phyloP scores from a whole-genome alignment of 1,140 invertebrate genomes.

The Drosophila watanabei region DNA sequence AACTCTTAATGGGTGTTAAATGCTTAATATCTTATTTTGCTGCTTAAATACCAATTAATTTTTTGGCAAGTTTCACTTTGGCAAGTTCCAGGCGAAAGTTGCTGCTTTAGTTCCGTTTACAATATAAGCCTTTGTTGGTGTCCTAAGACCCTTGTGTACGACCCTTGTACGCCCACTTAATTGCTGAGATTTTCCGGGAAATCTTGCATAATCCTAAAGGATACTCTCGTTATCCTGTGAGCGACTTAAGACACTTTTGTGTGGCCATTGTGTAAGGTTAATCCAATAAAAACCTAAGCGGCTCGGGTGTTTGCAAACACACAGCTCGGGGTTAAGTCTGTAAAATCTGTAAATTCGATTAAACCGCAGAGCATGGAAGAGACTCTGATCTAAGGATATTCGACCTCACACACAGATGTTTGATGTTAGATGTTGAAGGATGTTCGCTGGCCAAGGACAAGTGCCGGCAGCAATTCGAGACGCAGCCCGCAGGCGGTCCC shows the following conservation, averaged over 20 bases:
- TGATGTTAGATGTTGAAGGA: neutral
- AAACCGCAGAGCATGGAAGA: conserved; percentile 76
- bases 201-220: conserved; percentile 53
- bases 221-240: conserved; percentile 5
- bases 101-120: neutral
- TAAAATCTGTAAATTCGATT: conserved; percentile 80
- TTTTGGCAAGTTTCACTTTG: conserved; percentile 30
- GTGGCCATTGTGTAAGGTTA: conserved; percentile 48
- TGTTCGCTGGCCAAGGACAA: conserved; percentile 51
- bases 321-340: conserved; percentile 25
- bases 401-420: conserved; percentile 31
- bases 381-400: conserved; percentile 33
- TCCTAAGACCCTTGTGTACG: conserved; percentile 66
- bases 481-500: conserved; percentile 35
- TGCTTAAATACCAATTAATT: conserved; percentile 46
- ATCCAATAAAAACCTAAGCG: conserved; percentile 75
- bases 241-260: conserved; percentile 74
- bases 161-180: conserved; percentile 43
- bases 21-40: conserved; percentile 77
- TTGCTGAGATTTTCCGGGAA: conserved; percentile 64
- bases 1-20: conserved; percentile 57
- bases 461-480: conserved; percentile 66
- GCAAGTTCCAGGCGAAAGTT: conserved; percentile 41
- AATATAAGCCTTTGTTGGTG: conserved; percentile 47
- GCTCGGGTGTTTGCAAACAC: conserved; percentile 70